Evolutionary conservation across 2,797 vertebrate species (phyloP), one percentile per base, ranked within the genome.

Genomic region (Microhierax caerulescens): DNA sequence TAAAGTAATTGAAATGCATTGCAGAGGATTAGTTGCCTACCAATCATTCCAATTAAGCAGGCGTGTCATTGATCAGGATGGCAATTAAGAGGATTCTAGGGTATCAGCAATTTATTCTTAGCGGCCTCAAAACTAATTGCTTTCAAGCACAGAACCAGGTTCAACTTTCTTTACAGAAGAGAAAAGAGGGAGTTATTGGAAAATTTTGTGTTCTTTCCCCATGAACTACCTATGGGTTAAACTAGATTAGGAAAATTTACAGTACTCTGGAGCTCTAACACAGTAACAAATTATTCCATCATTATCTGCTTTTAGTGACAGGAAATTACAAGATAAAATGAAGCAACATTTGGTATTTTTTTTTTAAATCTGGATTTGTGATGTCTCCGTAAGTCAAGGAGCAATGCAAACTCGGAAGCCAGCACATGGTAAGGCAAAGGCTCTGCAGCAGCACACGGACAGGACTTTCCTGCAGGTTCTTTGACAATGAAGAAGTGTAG

Each of bases 41-140:
- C 96, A 92, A 89, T 97, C 97, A 97, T 93, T 77, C 90, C 94
- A 96, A 94, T 96, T 97, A 97, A 95, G 91, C 92, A 91, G 91
- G 75, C 18, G 3, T 95, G 85, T 80, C 97, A 97, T 95, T 95
- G 95, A 96, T 97, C 93, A 96, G 83, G 75, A 90, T 79, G 96
- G 89, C 91, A 97, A 97, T 97, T 97, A 96, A 92, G 75, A 93
- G 83, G 81, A 95, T 96, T 95, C 88, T 64, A 89, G 88, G 84
- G 83, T 94, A 96, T 96, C 92, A 92, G 83, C 87, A 96, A 96
- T 94, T 95, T 94, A 93, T 94, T 95, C 88, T 90, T 93, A 93
- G 94, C 17, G 10, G 48, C 67, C 72, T 94, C 92, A 85, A 87
- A 94, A 94, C 74, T 95, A 91, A 96, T 91, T 96, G 83, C 72